Base-by-base conservation (phyloP, 2,797 vertebrate species). In the Heterohyrax brucei region DNA sequence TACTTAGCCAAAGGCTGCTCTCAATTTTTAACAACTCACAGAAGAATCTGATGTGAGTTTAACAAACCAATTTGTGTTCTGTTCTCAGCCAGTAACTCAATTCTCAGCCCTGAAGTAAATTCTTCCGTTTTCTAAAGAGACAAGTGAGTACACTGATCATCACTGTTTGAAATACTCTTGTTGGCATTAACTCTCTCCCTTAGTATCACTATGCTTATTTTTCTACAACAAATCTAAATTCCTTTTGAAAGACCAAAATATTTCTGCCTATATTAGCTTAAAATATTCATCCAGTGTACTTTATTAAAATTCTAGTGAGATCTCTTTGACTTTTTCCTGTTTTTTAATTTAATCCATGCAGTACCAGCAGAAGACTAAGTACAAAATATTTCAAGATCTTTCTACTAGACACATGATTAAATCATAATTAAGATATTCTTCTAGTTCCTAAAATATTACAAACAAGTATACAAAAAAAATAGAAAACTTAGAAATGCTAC, bases 311-410 rank as follows among this genome's bases (percentile, higher is more conserved):
- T 72, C 30, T 84, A 79, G 78, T 46, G 72, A 50, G 44, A 79
- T 10, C 4, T 48, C 50, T 72, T 90, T 6, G 22, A 59, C 16
- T 10, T 19, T 90, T 79, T 81, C 33, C 12, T 66, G 61, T 93
- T 93, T 77, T 76, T 62, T n/a, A 79, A 56, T 94, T 93, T 93
- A 83, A 92, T 72, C 70, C n/a, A 66, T 78, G 22, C 39, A 84
- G 4, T 39, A 30, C 90, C 21, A 93, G 68, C 46, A 76, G 9
- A 73, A 33, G 0, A 0, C 44, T 72, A 96, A 94, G 8, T n/a
- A 68, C 1, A 82, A 87, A 92, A 93, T 62, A 48, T 93, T 88
- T 95, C 68, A 64, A 96, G 72, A 82, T 89, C 76, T 81, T 88
- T 79, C 64, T 77, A 3, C 33, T 73, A 53, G 64, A 16, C 48